A percentile compares a stretch with the other conserved stretches of the same genome.
Conservation (phyloP, 2,888 invertebrate species). For the Cheilosia urbana region DNA sequence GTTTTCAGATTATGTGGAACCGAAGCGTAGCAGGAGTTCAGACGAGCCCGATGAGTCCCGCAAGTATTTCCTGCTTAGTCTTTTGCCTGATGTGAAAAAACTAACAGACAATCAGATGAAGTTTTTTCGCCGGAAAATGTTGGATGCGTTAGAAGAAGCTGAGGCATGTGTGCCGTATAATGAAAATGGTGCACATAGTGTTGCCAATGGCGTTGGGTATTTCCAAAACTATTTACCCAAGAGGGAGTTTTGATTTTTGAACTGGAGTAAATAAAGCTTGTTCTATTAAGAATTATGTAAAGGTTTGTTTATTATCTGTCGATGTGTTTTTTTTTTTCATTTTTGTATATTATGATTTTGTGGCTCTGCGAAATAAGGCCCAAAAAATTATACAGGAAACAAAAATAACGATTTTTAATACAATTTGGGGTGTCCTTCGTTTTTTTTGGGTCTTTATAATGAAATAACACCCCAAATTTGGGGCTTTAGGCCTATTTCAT, state of each 20-base stretch:
- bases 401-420: too few relatives aligned
- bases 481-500: too few relatives aligned
- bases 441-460: too few relatives aligned
- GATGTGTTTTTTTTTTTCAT: too few relatives aligned
- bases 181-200: neutral
- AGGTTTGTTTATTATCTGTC: too few relatives aligned
- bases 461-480: too few relatives aligned
- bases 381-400: too few relatives aligned
- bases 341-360: too few relatives aligned
- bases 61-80: conserved; percentile 32
- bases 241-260: neutral
- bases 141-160: conserved; percentile 32
- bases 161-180: conserved; percentile 2
- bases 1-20: conserved; percentile 1
- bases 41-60: conserved; percentile 14
- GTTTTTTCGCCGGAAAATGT: conserved; percentile 34
- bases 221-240: conserved; percentile 3
- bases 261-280: neutral
- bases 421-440: too few relatives aligned
- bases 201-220: neutral
- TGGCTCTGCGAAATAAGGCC: too few relatives aligned
- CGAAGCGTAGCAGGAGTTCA: conserved; percentile 3
- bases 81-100: conserved; percentile 27
- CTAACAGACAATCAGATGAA: conserved; percentile 35
- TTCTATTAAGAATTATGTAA: too few relatives aligned